These are phyloP conservation scores for Pyrocephalus nanus DNA, from an alignment of 2,797 vertebrate species.

Conservation along the genomic window DNA sequence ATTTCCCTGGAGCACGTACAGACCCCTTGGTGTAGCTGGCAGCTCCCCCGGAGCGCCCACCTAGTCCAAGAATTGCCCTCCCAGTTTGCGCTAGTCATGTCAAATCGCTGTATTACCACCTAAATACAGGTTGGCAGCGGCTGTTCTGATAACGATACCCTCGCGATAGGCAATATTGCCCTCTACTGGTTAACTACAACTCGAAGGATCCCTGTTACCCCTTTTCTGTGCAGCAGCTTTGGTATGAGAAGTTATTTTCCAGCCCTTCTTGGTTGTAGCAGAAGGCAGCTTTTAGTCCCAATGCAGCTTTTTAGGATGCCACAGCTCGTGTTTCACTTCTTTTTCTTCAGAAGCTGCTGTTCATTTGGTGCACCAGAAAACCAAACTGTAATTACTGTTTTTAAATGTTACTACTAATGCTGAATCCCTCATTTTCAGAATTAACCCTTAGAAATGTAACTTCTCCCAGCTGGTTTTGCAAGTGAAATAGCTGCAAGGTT, in stretches of 20 bases:
- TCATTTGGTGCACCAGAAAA: neutral
- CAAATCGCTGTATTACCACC: rapidly evolving
- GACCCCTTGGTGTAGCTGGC: neutral
- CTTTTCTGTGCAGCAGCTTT: neutral
- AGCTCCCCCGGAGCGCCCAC: rapidly evolving
- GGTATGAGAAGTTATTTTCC: neutral
- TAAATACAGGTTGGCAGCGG: neutral
- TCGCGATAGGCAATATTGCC: constrained; percentile 49
- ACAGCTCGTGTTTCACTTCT: neutral
- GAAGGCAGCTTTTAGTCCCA: neutral
- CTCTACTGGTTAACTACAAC: constrained; percentile 34
- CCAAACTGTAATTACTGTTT: neutral
- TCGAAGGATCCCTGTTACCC: neutral
- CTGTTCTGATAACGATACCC: neutral
- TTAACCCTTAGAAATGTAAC: neutral
- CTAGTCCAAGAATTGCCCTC: neutral
- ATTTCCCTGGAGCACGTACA: neutral
- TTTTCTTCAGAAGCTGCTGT: neutral
- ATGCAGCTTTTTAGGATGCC: neutral
- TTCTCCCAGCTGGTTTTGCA: neutral
- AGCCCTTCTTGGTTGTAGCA: neutral
- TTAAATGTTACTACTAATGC: neutral
- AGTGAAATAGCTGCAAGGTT: neutral
- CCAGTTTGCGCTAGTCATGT: rapidly evolving
- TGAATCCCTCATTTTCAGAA: neutral